phyloP scores from a whole-genome alignment of 2,888 invertebrate genomes.

The Calephelis perditalis region DNA sequence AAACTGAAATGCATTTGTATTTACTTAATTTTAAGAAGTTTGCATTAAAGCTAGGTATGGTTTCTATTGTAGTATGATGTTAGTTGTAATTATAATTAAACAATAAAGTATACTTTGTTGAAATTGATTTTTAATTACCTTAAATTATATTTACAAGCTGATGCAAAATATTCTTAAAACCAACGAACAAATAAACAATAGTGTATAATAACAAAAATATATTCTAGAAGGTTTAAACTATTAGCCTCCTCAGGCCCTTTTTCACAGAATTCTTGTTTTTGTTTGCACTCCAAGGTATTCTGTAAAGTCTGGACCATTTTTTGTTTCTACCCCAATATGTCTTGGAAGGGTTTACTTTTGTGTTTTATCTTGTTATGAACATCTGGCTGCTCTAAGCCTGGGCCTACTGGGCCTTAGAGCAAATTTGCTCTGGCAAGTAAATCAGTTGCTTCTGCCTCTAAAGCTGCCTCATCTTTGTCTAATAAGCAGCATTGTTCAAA shows the following conservation, averaged over 20 bases:
- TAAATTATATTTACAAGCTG: neutral
- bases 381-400: no score
- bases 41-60: constrained; percentile 63
- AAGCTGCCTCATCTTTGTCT: neutral
- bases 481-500: neutral
- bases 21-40: constrained; percentile 51
- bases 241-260: no score
- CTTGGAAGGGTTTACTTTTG: no score
- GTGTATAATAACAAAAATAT: neutral
- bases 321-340: no score
- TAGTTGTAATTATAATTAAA: constrained; percentile 71
- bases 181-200: no score
- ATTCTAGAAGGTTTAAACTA: no score
- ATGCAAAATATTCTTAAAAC: neutral
- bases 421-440: no score
- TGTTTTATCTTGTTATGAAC: no score
- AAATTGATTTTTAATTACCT: constrained; percentile 36
- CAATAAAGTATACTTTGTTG: constrained; percentile 72
- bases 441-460: neutral
- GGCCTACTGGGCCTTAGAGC: no score
- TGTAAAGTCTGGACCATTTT: no score
- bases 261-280: no score
- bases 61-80: constrained; percentile 63
- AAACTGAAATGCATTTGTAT: constrained; percentile 60
- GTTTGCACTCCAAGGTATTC: no score